Base-by-base conservation (phyloP, 2,888 invertebrate genomes). In the Metacarcinus magister region DNA sequence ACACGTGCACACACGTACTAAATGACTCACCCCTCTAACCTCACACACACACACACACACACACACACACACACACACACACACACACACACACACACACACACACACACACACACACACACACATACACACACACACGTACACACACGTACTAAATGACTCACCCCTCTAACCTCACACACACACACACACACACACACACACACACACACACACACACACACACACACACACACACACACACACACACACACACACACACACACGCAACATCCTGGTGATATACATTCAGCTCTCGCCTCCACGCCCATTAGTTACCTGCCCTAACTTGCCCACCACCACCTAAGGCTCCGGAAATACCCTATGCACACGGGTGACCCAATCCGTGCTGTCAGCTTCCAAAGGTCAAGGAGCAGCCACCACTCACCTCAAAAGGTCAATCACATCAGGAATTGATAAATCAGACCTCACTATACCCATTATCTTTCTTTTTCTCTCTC, bases 141-240 rank as follows among this genome's bases (percentile, higher is more conserved):
- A 87, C 87, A 87, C 87, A 87, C 87, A 87, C 16, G 54, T 54
- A 54, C 54, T 54, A 54, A 13, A 54, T 54, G 54, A 54, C 5
- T 54, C 54, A 54, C 54, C 16, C 13, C 13, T 16, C 16, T 54
- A 16, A 54, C 54, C 54, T 54, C 54, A 1, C 54, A 1, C 54
- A 1, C 54, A 48, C 48, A 48, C 8, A 82, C 82, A 82, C 82
- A 82, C 82, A 28, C 89, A 89, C 89, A 23, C n/a, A 89, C 28
- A 32, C 43, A 44, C 92, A 44, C 43, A 43, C 92, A 92, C 44
- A 89, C 89, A 89, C 89, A 89, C 32, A 82, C 82, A 82, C 82
- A 82, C 82, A 82, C 32, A 82, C 82, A 82, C 82, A 82, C 82
- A 82, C 82, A 89, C 89, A 89, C 89, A 89, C 89, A 48, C 48